Conservation (phyloP, 2,113 vertebrate genomes). For the Raja brachyura region DNA sequence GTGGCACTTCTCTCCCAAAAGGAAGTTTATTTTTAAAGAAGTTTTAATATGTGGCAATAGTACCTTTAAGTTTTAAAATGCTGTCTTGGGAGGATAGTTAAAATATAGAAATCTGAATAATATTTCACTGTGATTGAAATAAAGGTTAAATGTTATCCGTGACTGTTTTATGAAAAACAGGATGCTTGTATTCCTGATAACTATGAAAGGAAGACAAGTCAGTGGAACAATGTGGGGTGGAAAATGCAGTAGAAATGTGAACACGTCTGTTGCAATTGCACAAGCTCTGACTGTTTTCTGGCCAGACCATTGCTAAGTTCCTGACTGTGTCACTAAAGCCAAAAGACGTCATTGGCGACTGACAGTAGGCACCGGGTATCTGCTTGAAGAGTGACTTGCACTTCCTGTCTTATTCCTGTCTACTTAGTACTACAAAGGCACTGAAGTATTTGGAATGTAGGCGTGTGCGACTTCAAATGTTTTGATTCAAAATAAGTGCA, state of each 20-base stretch:
- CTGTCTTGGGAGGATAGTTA: background rate
- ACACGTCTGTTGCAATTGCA: constrained; percentile 48
- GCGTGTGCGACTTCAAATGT: background rate
- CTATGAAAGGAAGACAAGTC: constrained; percentile 66
- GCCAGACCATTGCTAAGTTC: constrained; percentile 57
- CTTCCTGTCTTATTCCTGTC: constrained; percentile 96
- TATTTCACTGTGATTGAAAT: constrained; percentile 12
- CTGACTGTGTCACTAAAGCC: constrained; percentile 63
- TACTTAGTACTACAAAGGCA: constrained; percentile 66
- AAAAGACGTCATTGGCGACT: constrained; percentile 62
- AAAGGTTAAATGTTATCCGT: background rate
- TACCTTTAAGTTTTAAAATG: background rate
- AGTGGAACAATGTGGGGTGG: constrained; percentile 58
- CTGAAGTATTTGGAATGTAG: constrained; percentile 16
- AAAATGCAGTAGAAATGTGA: constrained; percentile 52
- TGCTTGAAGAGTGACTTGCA: constrained; percentile 76
- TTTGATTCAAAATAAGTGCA: background rate
- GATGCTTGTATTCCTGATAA: constrained; percentile 56
- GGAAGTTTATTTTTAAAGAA: background rate
- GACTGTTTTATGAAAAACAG: constrained; percentile 65
- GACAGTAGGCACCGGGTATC: constrained; percentile 66
- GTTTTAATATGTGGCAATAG: background rate
- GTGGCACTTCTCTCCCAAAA: background rate
- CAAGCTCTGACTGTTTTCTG: constrained; percentile 66
- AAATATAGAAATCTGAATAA: background rate